Conservation (phyloP, 2,113 vertebrate species). For the Corythornis cristatus region DNA sequence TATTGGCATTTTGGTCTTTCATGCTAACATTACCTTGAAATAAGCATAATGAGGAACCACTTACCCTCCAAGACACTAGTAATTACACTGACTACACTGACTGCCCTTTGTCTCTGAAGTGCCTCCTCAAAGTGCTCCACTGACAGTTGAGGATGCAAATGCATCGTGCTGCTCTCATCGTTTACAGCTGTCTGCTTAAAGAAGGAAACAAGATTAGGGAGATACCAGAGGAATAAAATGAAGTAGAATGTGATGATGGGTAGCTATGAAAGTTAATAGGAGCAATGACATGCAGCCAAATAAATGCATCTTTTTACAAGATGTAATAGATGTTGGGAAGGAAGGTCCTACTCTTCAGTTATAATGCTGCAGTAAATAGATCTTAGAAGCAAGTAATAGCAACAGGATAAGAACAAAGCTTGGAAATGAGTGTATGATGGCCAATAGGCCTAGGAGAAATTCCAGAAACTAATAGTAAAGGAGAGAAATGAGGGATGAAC, state of each 20-base stretch:
- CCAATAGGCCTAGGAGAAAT: neutral
- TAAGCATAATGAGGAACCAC: slow-evolving; percentile 20
- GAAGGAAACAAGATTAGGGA: slow-evolving; percentile 42
- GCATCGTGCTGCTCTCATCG: slow-evolving; percentile 79
- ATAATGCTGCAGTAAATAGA: neutral
- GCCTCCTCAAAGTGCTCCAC: slow-evolving; percentile 78
- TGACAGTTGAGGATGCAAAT: slow-evolving; percentile 78
- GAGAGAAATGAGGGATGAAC: neutral
- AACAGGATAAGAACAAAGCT: neutral
- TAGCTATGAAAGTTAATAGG: neutral
- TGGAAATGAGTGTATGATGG: neutral
- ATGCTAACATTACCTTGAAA: neutral
- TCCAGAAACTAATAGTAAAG: neutral
- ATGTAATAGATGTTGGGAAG: neutral
- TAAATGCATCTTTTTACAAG: neutral
- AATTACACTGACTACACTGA: slow-evolving; percentile 91
- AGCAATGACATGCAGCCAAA: neutral
- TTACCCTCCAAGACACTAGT: slow-evolving; percentile 94
- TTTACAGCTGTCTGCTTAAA: slow-evolving; percentile 77
- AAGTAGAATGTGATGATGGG: neutral
- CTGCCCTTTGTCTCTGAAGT: slow-evolving; percentile 80
- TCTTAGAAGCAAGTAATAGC: neutral
- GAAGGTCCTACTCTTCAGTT: neutral
- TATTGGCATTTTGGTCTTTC: neutral
- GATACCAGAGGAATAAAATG: slow-evolving; percentile 8